A percentile compares a stretch with the other conserved stretches of the same genome.
These are phyloP conservation scores for Drosophila pseudoobscura DNA, from an alignment of 1,140 invertebrate genomes.

Conservation along the genomic window DNA sequence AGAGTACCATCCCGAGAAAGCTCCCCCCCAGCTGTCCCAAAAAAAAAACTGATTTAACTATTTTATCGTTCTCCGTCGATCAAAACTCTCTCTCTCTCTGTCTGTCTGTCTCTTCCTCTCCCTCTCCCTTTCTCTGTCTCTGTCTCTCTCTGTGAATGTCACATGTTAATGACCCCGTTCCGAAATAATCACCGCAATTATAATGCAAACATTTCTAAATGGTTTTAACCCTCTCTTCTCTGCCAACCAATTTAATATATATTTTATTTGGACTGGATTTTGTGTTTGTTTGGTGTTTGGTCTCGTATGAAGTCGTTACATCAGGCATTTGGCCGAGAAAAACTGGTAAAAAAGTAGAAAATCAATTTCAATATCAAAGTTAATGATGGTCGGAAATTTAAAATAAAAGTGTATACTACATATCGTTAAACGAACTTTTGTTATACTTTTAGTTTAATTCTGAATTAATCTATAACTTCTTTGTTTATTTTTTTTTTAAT, in stretches of 20 bases:
- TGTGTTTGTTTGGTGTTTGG: conserved; percentile 18
- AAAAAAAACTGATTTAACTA: conserved; percentile 54
- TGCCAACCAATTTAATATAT: not conserved
- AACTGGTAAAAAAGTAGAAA: not conserved
- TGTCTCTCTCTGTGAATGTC: conserved; percentile 53
- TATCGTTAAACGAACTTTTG: too few species aligned
- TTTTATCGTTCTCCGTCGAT: conserved; percentile 68
- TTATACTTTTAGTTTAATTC: too few species aligned
- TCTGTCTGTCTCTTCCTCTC: conserved; percentile 18
- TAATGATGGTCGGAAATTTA: too few species aligned
- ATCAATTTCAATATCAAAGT: too few species aligned
- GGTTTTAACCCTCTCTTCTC: conserved; percentile 10
- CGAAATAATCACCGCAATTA: conserved; percentile 73
- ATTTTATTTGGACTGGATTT: conserved; percentile 18
- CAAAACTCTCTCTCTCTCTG: conserved; percentile 26
- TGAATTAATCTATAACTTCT: too few species aligned
- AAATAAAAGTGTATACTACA: too few species aligned
- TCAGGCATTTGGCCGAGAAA: conserved; percentile 23
- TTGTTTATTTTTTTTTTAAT: too few species aligned
- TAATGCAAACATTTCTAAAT: conserved; percentile 72
- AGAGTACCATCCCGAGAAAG: conserved; percentile 21
- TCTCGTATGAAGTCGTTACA: conserved; percentile 38
- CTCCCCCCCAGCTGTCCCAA: conserved; percentile 13
- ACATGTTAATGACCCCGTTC: conserved; percentile 76
- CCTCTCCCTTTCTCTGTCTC: conserved; percentile 21